A percentile compares a stretch with the other conserved stretches of the same genome.
Conservation (phyloP, 2,888 invertebrate genomes). For the Trissoscelio sp. region DNA sequence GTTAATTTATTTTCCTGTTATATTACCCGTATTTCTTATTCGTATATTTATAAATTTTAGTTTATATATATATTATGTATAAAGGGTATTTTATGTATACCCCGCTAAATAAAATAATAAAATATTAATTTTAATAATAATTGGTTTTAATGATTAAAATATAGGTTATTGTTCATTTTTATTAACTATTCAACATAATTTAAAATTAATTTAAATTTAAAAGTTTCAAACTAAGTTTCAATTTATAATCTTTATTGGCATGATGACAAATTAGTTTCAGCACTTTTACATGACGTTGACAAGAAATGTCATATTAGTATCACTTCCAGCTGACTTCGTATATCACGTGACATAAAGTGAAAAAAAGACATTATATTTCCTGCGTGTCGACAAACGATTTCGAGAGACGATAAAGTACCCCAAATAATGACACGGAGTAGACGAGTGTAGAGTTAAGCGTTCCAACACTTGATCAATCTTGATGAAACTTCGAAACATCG, state of each 20-base stretch:
- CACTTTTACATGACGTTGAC: conserved; percentile 3
- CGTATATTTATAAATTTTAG: too few relatives aligned
- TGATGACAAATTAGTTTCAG: conserved; percentile 1
- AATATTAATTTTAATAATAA: too few relatives aligned
- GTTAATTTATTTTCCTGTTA: too few relatives aligned
- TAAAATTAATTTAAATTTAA: too few relatives aligned
- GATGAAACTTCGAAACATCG: conserved; percentile 5
- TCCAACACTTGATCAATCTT: conserved; percentile 31
- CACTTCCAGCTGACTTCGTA: conserved; percentile 21
- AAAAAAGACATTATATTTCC: conserved; percentile 34
- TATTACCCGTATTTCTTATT: too few relatives aligned
- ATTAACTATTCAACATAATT: too few relatives aligned
- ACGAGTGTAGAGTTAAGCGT: conserved; percentile 25
- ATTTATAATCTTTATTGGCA: neutral
- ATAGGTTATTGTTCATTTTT: too few relatives aligned
- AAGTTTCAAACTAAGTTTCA: too few relatives aligned
- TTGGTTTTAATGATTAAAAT: too few relatives aligned
- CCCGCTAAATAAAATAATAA: too few relatives aligned
- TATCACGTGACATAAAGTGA: neutral
- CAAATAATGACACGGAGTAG: conserved; percentile 29
- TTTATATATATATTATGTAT: too few relatives aligned
- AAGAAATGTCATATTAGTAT: conserved; percentile 26
- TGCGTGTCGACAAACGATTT: conserved; percentile 34
- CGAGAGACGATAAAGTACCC: conserved; percentile 28
- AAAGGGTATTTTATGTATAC: too few relatives aligned